Base-by-base conservation (phyloP, 2,888 invertebrate species). In the Rotaria socialis region DNA sequence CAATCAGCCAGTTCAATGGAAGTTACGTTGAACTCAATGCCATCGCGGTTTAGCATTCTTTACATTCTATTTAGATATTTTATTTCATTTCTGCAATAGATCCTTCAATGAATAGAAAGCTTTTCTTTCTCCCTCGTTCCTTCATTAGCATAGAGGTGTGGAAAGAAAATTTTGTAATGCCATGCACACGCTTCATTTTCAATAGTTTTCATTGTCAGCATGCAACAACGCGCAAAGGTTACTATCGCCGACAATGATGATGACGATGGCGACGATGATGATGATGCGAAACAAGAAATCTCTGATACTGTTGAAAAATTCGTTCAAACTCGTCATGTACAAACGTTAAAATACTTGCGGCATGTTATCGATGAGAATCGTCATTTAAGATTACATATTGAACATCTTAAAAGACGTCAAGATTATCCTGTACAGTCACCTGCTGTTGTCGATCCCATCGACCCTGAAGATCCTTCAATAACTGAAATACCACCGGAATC, bases 331-430 rank as follows among this genome's bases (percentile, higher is more conserved):
- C 80, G 80, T 24, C 80, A 80, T 80, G 47, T 80, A n/a, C 80
- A 80, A 43, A 80, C 80, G 47, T 47, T 80, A n/a, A 80, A 47
- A 47, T 80, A 80, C 47, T 80, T 80, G 47, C 43, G n/a, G 11
- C 80, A 80, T 22, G 80, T 80, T 47, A 80, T 80, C 47, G 80
- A 80, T 47, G 80, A 80, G 47, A 80, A 80, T 80, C 80, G 80
- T n/a, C 47, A 80, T 7, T 80, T 80, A 47, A 80, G 47, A 80
- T 47, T 80, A n/a, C 80, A 80, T n/a, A 47, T 80, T 24, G 47
- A 80, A 47, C 80, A 47, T 24, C 24, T 80, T 7, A 67, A 67
- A 41, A 35, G 67, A 67, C 35, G 27, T 67, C 67, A 67, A 67
- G 16, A 67, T 35, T 19, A 67, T 16, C 67, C 35, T 27, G 4